Evolutionary conservation across 1,140 invertebrate genomes (phyloP), one percentile per base, ranked within the genome.

Genomic region (Leptinotarsa undecemlineata): DNA sequence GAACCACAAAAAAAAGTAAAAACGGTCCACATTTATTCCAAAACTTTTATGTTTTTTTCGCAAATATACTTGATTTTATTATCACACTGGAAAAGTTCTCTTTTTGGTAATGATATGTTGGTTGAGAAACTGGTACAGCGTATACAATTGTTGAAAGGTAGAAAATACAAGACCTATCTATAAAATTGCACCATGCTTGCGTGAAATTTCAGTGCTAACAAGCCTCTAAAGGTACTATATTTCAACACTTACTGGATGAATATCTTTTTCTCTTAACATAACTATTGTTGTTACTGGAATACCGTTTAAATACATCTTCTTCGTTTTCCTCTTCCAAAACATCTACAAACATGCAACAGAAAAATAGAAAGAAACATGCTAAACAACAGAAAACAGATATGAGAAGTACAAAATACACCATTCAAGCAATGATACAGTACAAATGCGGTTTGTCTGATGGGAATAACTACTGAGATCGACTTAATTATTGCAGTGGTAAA

Each of bases 271-370:
- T 82, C 69, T 84, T 81, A 42, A 83, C 21, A 72, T 33, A 70
- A 57, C 61, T 82, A 83, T 83, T 86, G 76, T 57, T 57, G 51
- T 57, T 57, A 57, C 51, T 57, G 15, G 85, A 84, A 76, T 72
- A 75, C 71, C 86, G 85, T 72, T 84, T 79, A 82, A 83, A 86
- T 83, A 83, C 85, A 75, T 83, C 83, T 64, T 87, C 86, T 76
- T 85, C 85, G 83, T 87, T 87, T 81, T 88, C 87, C 82, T 57
- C 51, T 19, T 88, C 87, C 75, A 87, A 84, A 78, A 88, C 85
- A 84, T 88, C 87, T 88, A 85, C 21, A 60, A 23, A 23, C 64
- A 67, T 67, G 64, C 64, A 68, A 64, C 64, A 51, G 8, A 33
- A 63, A 72, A 42, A 62, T 68, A 20, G 48, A 33, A 73, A 19